Conservation (phyloP, 2,888 invertebrate genomes). For the Cephus sareptanus region DNA sequence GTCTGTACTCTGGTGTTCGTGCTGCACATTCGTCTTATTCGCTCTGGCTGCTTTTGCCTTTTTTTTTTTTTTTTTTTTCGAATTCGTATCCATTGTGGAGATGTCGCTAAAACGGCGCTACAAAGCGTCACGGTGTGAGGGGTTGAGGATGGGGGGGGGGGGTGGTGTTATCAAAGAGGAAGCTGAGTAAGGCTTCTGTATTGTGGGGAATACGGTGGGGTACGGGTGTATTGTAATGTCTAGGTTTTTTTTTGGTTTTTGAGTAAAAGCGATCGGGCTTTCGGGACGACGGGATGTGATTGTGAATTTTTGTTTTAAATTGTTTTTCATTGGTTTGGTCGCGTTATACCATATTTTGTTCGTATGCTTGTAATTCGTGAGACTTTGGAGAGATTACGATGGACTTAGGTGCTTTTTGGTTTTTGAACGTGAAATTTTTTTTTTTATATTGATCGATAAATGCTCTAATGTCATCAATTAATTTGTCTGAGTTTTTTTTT, state of each 20-base stretch:
- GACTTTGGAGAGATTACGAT: too few relatives aligned
- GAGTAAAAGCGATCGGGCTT: background rate
- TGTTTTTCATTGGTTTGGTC: background rate
- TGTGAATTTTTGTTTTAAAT: background rate
- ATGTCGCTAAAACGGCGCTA: constrained; percentile 1
- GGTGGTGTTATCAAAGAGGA: background rate
- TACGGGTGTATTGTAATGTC: background rate
- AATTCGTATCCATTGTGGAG: background rate
- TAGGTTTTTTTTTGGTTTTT: background rate
- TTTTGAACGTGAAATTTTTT: too few relatives aligned
- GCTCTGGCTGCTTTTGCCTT: background rate
- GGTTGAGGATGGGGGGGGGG: background rate
- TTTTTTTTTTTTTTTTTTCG: background rate
- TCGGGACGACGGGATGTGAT: background rate
- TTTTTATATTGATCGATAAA: too few relatives aligned
- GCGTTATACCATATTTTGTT: background rate
- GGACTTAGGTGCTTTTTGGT: too few relatives aligned
- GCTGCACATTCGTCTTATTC: background rate
- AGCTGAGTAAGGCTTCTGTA: background rate
- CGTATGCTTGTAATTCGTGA: background rate
- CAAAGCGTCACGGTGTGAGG: background rate
- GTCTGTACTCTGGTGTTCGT: background rate
- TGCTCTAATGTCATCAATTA: too few relatives aligned
- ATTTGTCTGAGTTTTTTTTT: too few relatives aligned
- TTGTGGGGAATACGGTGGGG: background rate